Base-by-base conservation (phyloP, 1,140 invertebrate genomes). In the Odontomachus brunneus region DNA sequence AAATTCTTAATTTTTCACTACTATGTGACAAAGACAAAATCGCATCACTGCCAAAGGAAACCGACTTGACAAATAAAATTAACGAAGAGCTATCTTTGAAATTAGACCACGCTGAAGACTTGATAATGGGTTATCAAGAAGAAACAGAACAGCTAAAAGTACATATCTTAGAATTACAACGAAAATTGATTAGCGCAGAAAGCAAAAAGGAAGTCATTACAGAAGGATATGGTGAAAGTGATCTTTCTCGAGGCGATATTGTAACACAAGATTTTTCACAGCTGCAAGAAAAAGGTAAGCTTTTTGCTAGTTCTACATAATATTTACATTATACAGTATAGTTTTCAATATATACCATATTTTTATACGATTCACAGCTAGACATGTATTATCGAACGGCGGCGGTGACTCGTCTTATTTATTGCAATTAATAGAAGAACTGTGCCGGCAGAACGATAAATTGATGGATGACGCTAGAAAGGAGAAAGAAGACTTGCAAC, bases 401-500 rank as follows among this genome's bases (percentile, higher is more conserved):
- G 84, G 91, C 29, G 92, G 88, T 29, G 95, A 95, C 84, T 91
- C 93, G 19, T 92, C 94, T 0, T 92, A 94, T 19, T 84, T 95
- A 15, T 63, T 96, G 7, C 94, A 95, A 86, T 89, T 96, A 51
- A 95, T 96, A 24, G 96, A 96, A 83, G 95, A 96, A 83, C 89
- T 96, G 9, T 95, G 94, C 44, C 93, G 93, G 51, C 95, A 96
- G 82, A 95, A 95, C n/a, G 95, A 96, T 57, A 95, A 95, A 75
- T 93, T 96, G 66, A 92, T 95, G 0, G 96, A 97, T 73, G 95
- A 94, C 17, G 93, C 95, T 38, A 95, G 95, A 78, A 94, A 94
- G 53, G 96, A 97, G 75, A 95, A 95, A 66, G 95, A 96, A 88
- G 97, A 97, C 92, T 91, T 97, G 49, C 94, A 96, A 80, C 95